These are phyloP conservation scores for Phyto melanocephala DNA, from an alignment of 2,888 invertebrate genomes.

Conservation along the genomic window DNA sequence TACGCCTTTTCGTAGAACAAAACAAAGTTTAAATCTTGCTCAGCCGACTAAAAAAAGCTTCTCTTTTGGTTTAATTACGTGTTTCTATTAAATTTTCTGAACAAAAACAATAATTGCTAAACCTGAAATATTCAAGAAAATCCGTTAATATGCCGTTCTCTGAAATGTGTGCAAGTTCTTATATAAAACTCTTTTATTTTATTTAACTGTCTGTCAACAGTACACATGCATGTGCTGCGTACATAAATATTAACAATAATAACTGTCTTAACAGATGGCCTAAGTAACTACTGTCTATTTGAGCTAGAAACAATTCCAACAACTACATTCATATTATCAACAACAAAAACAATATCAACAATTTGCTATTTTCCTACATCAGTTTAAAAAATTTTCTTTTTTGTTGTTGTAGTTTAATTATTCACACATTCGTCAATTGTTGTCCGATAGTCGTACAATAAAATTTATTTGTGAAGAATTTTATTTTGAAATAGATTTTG, in stretches of 20 bases:
- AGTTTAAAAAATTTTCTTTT: conserved; percentile 42
- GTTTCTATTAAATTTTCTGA: no score
- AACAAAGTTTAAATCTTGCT: no score
- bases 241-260: conserved; percentile 35
- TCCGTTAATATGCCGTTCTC: no score
- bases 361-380: conserved; percentile 57
- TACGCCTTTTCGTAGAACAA: no score
- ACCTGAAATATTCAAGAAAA: no score
- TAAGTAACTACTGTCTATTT: conserved; percentile 15
- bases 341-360: conserved; percentile 40
- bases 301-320: background rate
- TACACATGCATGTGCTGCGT: background rate
- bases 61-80: no score
- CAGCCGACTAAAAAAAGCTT: no score
- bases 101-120: no score
- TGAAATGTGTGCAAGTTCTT: background rate
- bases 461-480: conserved; percentile 22
- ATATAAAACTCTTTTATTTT: conserved; percentile 2
- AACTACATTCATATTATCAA: background rate
- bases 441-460: conserved; percentile 27
- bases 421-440: conserved; percentile 59
- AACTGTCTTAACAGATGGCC: conserved; percentile 13
- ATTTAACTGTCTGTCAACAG: conserved; percentile 32
- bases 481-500: no score
- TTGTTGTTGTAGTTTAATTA: conserved; percentile 49